Evolutionary conservation across 2,888 invertebrate species (phyloP), one percentile per base, ranked within the genome.

Genomic region (Macrosiphum euphorbiae): DNA sequence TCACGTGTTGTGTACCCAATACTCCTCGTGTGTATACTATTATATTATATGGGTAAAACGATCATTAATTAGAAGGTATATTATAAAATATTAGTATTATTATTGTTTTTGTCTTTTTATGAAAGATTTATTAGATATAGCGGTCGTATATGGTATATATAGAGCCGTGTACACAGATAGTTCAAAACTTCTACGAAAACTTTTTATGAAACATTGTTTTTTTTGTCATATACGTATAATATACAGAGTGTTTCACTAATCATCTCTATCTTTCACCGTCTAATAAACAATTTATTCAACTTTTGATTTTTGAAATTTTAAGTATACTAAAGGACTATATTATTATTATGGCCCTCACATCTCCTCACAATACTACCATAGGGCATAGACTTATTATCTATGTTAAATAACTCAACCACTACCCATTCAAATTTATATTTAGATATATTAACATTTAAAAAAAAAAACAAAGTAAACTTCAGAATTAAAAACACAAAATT

Each of bases 161-260:
- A 58, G n/a, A n/a, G 35, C 78, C 20, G 50, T 67, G 67, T 47
- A 50, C 67, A 90, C 13, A 47, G 24, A 47, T 67, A 11, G 50
- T 90, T 90, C 67, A 1, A 50, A 67, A 90, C 89, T 50, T 10
- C 67, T 47, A n/a, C 28, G 61, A 61, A n/a, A 61, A 50, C 20
- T 67, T n/a, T 67, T 24, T 67, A 50, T 24, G 50, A 20, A 78
- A 90, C 90, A 67, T 90, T 90, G 26, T 44, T 61, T 47, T 89
- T 90, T 90, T 44, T 28, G 47, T 90, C 16, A 61, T 55, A 90
- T 44, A 61, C 24, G 5, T 52, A 24, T 58, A 58, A 10, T 58
- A 58, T 50, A 50, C 13, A n/a, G 52, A 20, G 78, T 78, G 78
- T 35, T 35, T 78, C 35, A 13, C 67, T 10, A n/a, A 67, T 4